Conservation (phyloP, 2,888 invertebrate species). For the Melitaea athalia region DNA sequence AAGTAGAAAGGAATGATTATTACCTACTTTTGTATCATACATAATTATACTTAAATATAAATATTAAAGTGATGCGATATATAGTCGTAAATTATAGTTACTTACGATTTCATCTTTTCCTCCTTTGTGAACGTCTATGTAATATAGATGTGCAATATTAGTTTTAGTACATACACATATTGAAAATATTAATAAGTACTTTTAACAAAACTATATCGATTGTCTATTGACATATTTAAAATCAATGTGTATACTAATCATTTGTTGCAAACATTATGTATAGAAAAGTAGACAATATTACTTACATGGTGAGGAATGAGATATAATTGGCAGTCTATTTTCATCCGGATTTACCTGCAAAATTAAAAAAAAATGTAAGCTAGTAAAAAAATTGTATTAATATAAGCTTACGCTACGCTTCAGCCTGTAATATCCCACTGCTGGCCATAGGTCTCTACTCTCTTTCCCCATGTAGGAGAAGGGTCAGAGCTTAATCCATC, state of each 20-base stretch:
- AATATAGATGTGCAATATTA: constrained; percentile 4
- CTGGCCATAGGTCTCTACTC: too few relatives aligned
- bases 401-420: too few relatives aligned
- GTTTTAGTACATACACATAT: background rate
- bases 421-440: too few relatives aligned
- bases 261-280: background rate
- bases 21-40: too few relatives aligned
- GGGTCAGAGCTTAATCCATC: too few relatives aligned
- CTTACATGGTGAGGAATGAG: constrained; percentile 76
- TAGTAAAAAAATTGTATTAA: too few relatives aligned
- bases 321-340: constrained; percentile 69
- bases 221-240: too few relatives aligned
- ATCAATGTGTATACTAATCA: too few relatives aligned
- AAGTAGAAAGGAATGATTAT: too few relatives aligned
- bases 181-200: background rate
- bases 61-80: background rate
- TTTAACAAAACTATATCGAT: background rate
- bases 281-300: constrained; percentile 35
- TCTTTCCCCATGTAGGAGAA: too few relatives aligned
- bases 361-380: constrained; percentile 38
- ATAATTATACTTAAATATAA: background rate
- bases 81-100: constrained; percentile 8
- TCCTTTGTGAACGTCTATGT: constrained; percentile 39
- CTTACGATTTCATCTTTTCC: constrained; percentile 39
- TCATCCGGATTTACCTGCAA: constrained; percentile 76